phyloP scores from a whole-genome alignment of 2,888 invertebrate species.

The Tortrix viridana region DNA sequence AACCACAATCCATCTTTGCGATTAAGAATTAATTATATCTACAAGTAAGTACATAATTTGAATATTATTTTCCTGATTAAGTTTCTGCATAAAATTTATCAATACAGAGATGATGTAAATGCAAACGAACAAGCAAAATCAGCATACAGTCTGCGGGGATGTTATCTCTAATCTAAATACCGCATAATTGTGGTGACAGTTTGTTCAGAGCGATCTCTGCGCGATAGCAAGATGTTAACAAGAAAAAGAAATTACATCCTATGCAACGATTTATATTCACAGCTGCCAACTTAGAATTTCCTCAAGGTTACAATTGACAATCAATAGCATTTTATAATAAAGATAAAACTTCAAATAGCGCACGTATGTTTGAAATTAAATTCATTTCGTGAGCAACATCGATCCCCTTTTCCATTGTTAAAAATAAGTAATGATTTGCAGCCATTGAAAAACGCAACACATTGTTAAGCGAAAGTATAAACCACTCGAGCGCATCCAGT shows the following conservation, averaged over 20 bases:
- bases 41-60: background rate
- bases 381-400: background rate
- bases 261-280: slow-evolving; percentile 28
- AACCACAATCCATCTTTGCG: too few relatives aligned
- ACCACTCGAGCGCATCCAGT: slow-evolving; percentile 73
- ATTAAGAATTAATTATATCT: background rate
- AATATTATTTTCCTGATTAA: background rate
- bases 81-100: background rate
- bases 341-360: background rate
- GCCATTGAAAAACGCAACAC: slow-evolving; percentile 43
- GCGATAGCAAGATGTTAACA: slow-evolving; percentile 26
- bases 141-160: slow-evolving; percentile 5
- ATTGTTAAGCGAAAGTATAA: slow-evolving; percentile 67
- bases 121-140: slow-evolving; percentile 12
- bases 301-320: slow-evolving; percentile 15
- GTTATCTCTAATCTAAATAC: slow-evolving; percentile 28
- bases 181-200: slow-evolving; percentile 23
- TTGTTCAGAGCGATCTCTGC: slow-evolving; percentile 16
- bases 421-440: background rate
- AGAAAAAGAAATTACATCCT: slow-evolving; percentile 5
- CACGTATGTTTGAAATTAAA: background rate
- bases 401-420: background rate
- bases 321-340: background rate
- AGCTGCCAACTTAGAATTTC: slow-evolving; percentile 17
- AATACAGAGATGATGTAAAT: slow-evolving; percentile 4